Base-by-base conservation (phyloP, 2,113 vertebrate species). In the Phrynosoma platyrhinos region DNA sequence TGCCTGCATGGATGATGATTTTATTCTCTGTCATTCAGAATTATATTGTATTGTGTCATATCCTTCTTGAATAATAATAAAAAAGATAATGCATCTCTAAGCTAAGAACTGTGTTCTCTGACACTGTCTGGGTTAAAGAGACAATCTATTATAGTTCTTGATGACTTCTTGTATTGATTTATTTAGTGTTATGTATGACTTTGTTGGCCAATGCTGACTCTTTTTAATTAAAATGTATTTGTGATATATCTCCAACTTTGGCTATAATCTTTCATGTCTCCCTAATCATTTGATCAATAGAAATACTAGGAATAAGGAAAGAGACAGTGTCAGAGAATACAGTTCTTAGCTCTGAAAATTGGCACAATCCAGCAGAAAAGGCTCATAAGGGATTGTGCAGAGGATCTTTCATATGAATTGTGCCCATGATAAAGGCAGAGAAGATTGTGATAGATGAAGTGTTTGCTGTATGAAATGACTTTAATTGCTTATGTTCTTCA, bases 11-110 rank as follows among this genome's bases (percentile, higher is more conserved):
- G 87, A 80, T 89, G 83, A 83, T 68, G 77, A 88, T 55, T 68
- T 93, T 93, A 42, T 64, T 91, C 82, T 92, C 87, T 74, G 91
- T 12, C 87, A 86, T 91, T 90, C 27, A 69, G 62, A 78, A 69
- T 72, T 75, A 27, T 18, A 83, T 40, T 75, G 32, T 18, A 83
- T 40, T 68, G 25, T 76, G 68, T 3, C 53, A 84, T 2, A 76
- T 4, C 10, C 66, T 64, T n/a, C 21, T 66, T 82, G 25, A 64
- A 72, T 62, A 62, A 62, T 62, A 12, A n/a, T n/a, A 74, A 81
- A 82, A 66, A 66, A 7, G 30, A 32, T 91, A 78, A 88, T 83
- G 77, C 18, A 32, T 9, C 62, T 85, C 89, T 87, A 89, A 76
- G 83, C 83, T n/a, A n/a, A n/a, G n/a, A n/a, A n/a, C n/a, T n/a